Percentiles rank a stretch among this genome's conserved stretches.
phyloP scores from a whole-genome alignment of 2,113 vertebrate genomes.

The Malurus melanocephalus region DNA sequence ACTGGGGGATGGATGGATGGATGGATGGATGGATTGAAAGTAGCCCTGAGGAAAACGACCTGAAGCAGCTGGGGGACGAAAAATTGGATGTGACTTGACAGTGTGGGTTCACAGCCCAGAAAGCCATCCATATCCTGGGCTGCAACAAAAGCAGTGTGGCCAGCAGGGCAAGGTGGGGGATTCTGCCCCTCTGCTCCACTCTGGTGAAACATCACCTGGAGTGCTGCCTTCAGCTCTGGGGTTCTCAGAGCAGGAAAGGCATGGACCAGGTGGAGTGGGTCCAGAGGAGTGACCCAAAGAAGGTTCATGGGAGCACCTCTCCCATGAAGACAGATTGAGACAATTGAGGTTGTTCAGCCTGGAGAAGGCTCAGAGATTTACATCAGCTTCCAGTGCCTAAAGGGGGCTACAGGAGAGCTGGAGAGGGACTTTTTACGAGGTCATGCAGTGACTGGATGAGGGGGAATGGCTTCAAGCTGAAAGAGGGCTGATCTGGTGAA shows the following conservation, averaged over 20 bases:
- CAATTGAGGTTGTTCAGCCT: neutral
- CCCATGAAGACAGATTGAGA: neutral
- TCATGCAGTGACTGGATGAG: neutral
- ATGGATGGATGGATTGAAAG: neutral
- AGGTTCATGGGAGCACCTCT: neutral
- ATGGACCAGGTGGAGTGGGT: neutral
- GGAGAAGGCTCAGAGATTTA: neutral
- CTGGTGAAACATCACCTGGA: neutral
- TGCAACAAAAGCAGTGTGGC: neutral
- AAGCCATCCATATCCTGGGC: neutral
- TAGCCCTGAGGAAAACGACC: neutral
- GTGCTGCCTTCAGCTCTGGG: neutral
- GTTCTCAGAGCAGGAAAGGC: neutral
- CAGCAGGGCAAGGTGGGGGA: neutral
- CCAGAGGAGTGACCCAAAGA: neutral
- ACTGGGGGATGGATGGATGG: neutral
- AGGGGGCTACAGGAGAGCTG: neutral
- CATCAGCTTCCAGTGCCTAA: neutral
- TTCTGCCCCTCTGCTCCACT: neutral
- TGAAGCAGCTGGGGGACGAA: neutral
- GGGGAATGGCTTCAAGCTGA: neutral
- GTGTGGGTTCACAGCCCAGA: neutral
- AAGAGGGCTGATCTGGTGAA: neutral
- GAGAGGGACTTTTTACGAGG: neutral
- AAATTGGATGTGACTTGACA: accelerated